Conservation (phyloP, 2,113 vertebrate species). For the Podarcis cretensis region DNA sequence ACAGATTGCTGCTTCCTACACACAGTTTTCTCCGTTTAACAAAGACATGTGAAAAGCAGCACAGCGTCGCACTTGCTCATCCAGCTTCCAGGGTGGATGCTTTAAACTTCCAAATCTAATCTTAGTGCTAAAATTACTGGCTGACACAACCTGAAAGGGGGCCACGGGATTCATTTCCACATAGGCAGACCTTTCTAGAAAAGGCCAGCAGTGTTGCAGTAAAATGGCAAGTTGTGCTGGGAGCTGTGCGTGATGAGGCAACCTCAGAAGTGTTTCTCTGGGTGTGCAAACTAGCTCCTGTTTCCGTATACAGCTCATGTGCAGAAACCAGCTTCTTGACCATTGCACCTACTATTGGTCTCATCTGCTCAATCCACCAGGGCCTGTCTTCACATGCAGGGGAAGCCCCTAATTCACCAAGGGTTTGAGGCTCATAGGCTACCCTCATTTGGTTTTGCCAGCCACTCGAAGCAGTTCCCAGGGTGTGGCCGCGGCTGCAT, state of each 20-base stretch:
- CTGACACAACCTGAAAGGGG: not conserved
- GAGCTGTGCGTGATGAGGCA: not conserved
- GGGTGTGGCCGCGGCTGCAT: too few relatives aligned
- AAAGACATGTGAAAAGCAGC: constrained; percentile 52
- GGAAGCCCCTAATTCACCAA: too few relatives aligned
- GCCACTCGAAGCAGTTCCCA: too few relatives aligned
- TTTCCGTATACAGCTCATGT: not conserved
- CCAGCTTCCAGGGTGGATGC: constrained; percentile 16
- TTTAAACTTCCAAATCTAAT: constrained; percentile 8
- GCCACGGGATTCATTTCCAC: not conserved
- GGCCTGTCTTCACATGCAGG: too few relatives aligned
- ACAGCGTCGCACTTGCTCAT: constrained; percentile 25
- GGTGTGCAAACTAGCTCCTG: not conserved
- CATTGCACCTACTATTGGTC: too few relatives aligned
- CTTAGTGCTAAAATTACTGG: not conserved
- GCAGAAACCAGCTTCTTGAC: too few relatives aligned
- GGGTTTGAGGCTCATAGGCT: too few relatives aligned
- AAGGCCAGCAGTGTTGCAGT: not conserved
- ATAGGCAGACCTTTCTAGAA: not conserved
- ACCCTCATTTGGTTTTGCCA: too few relatives aligned
- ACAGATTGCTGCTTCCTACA: constrained; percentile 68
- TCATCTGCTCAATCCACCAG: too few relatives aligned
- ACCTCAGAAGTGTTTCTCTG: not conserved
- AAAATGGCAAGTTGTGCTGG: not conserved
- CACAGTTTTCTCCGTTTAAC: constrained; percentile 56